Evolutionary conservation across 35 echinoderm and acorn worm genomes (phyloP).

Genomic region (Lytechinus variegatus): DNA sequence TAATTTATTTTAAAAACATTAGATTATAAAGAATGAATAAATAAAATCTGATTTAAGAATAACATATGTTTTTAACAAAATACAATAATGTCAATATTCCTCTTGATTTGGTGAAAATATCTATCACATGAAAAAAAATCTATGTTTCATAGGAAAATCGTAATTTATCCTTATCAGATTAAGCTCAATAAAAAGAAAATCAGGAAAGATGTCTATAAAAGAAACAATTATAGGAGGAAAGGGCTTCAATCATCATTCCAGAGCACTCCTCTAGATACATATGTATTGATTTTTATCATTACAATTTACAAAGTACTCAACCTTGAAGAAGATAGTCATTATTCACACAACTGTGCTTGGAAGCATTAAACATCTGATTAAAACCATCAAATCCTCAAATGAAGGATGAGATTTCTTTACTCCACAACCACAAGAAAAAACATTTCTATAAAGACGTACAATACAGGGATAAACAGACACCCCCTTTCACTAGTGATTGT

Average conservation of each 20-base stretch:
- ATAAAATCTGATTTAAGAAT: neutral
- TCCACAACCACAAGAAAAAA: neutral
- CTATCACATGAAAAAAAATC: neutral
- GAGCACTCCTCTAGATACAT: neutral
- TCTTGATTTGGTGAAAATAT: neutral
- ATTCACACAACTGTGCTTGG: neutral
- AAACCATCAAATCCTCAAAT: neutral
- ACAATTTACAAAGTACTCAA: neutral
- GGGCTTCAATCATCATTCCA: neutral
- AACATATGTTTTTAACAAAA: neutral
- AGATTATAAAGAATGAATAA: neutral
- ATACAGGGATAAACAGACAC: neutral
- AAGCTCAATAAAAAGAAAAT: neutral
- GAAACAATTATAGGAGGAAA: neutral
- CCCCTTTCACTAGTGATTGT: neutral
- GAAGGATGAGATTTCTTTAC: conserved; percentile 25
- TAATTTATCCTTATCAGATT: neutral
- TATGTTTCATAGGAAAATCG: neutral
- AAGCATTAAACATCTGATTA: neutral
- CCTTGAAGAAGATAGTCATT: neutral
- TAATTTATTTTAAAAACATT: no score
- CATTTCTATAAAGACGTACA: neutral
- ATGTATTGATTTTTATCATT: neutral
- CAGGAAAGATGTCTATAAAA: neutral
- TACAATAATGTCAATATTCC: neutral